Evolutionary conservation across 2,113 vertebrate genomes (phyloP), one percentile per base, ranked within the genome.

Genomic region (Papio anubis): DNA sequence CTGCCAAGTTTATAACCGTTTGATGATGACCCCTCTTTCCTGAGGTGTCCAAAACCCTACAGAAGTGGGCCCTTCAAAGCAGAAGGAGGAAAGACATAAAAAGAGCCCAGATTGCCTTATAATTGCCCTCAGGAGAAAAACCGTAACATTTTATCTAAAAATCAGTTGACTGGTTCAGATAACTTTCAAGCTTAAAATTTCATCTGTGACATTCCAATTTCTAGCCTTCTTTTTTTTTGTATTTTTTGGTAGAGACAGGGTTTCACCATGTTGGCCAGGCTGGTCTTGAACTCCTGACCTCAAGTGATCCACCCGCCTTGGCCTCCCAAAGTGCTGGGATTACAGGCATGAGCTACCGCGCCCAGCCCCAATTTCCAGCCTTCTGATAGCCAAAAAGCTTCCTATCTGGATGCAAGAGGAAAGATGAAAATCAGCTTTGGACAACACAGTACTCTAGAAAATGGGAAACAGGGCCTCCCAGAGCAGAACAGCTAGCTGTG

Each of bases 81-180:
- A 76, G 32, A 85, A 35, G 88, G 68, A 88, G 27, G 14, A 55
- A 91, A 52, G 48, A 61, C 3, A 6, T 43, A 25, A 55, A 66
- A 66, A 17, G 59, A 81, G 17, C n/a, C 55, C 40, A 82, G 3
- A 89, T 76, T 27, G 78, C 8, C 25, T 76, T 73, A 38, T 75
- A 32, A 50, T 89, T 95, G 92, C 75, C 40, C 35, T 35, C 9
- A 88, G 61, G 38, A 83, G 79, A 70, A 85, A 92, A 78, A 40
- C 32, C 1, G 2, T 52, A 66, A 40, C 79, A 43, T 96, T 98
- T 98, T 95, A 96, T 96, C 93, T 97, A 90, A 96, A 86, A 93
- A 32, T 64, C 88, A 52, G 64, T 50, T 78, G 90, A 43, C 50
- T 97, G 57, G 35, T 96, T 93, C 50, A 85, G 83, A 75, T 96